Evolutionary conservation across 2,888 invertebrate species (phyloP), one percentile per base, ranked within the genome.

Genomic region (Apodemia hepburni): DNA sequence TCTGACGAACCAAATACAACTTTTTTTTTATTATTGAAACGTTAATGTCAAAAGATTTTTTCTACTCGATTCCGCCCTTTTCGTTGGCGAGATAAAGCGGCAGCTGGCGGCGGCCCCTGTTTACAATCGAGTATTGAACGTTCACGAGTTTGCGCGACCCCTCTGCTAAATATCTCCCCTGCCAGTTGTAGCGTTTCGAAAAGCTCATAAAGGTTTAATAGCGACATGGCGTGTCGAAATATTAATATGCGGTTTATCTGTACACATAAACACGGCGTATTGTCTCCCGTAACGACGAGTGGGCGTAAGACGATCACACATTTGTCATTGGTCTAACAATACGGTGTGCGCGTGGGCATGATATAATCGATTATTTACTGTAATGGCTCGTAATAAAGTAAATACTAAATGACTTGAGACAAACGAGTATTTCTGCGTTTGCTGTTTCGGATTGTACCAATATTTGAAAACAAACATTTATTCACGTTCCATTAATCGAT

Each of bases 271-370:
- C 74, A 72, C 18, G 59, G n/a, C 29, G 29, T 74, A 78, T 77
- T 78, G 74, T 82, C 77, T 76, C 68, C 69, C 67, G 73, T 72
- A 71, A 71, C 69, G 70, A 71, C 67, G 64, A 61, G 86, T 84
- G 82, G 87, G 86, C 78, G 87, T 76, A 76, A 76, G 77, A 77
- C 75, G 78, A 80, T 80, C 78, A 75, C 78, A 77, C 84, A 84
- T 87, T 87, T 87, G 85, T 88, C 87, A 85, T 84, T 78, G 76
- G 68, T 75, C 80, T 84, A 87, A 88, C 87, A 87, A 87, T 86
- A 81, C 82, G 82, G 78, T 79, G 80, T 82, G 82, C 81, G 84
- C 77, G 85, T 86, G 85, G 86, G 85, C 71, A 73, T 75, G 69
- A 75, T 70, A 75, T 76, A 80, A 81, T 81, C 76, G 78, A 77